Evolutionary conservation across 1,140 invertebrate species (phyloP).

Genomic region (Ceratitis capitata): DNA sequence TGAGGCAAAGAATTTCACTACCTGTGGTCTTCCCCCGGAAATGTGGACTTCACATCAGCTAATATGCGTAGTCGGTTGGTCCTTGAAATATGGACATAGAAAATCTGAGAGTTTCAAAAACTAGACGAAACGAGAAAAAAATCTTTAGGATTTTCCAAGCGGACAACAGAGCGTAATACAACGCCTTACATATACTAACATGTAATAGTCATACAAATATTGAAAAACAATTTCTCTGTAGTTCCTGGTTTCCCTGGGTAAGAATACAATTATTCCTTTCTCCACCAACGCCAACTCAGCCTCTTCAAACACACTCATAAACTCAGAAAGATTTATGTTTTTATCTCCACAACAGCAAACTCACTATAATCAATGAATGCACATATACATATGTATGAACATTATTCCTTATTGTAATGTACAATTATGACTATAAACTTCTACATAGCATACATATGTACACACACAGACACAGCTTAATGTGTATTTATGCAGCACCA

Average conservation of each 20-base stretch:
- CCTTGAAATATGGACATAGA: too few relatives aligned
- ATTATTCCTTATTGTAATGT: neutral
- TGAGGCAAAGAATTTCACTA: too few relatives aligned
- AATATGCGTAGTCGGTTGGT: too few relatives aligned
- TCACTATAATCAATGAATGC: neutral
- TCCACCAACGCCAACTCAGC: neutral
- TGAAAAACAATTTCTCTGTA: neutral
- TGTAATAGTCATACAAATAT: too few relatives aligned
- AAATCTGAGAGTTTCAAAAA: too few relatives aligned
- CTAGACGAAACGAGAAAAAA: too few relatives aligned
- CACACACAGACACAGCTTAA: neutral
- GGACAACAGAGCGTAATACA: too few relatives aligned
- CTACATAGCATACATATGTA: neutral
- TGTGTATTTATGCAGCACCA: neutral
- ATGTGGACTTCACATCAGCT: too few relatives aligned
- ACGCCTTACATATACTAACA: too few relatives aligned
- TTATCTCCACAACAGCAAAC: neutral
- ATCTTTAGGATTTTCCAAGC: too few relatives aligned
- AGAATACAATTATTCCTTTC: neutral
- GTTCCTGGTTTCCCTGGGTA: neutral
- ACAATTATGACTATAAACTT: neutral
- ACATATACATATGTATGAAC: neutral
- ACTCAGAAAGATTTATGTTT: neutral
- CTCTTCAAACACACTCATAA: neutral
- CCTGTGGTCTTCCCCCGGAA: too few relatives aligned